These are phyloP conservation scores for Ophonus ardosiacus DNA, from an alignment of 2,888 invertebrate species.

Conservation along the genomic window DNA sequence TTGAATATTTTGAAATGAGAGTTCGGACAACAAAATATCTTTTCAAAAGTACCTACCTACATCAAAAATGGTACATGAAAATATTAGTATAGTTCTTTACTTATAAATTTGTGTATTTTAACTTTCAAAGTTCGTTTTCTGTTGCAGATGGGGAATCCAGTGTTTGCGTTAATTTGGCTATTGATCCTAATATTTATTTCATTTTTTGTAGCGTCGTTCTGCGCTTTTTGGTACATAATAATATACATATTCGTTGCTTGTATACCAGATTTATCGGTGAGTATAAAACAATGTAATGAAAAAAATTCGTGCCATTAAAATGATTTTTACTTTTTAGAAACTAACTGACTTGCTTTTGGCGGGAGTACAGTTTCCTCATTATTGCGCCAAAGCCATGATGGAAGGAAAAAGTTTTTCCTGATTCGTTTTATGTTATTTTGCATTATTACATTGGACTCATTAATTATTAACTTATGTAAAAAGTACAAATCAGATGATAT, in stretches of 20 bases:
- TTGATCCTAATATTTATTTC: constrained; percentile 83
- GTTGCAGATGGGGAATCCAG: constrained; percentile 81
- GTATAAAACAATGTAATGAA: constrained; percentile 70
- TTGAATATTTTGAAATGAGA: too few relatives aligned
- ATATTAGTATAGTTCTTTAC: background rate
- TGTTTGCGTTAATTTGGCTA: constrained; percentile 85
- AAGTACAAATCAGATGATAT: constrained; percentile 45
- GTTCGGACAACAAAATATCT: too few relatives aligned
- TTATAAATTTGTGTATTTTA: background rate
- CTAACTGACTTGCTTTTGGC: constrained; percentile 58
- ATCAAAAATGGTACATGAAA: too few relatives aligned
- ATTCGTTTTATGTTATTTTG: constrained; percentile 31
- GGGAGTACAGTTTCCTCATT: constrained; percentile 64
- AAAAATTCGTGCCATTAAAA: constrained; percentile 33
- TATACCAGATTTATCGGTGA: constrained; percentile 83
- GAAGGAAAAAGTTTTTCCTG: constrained; percentile 55
- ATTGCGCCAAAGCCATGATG: constrained; percentile 53
- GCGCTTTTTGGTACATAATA: constrained; percentile 84
- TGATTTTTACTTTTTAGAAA: constrained; percentile 68
- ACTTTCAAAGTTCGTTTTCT: constrained; percentile 27
- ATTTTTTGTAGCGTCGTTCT: constrained; percentile 83
- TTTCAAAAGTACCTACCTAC: too few relatives aligned
- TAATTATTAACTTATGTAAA: constrained; percentile 44
- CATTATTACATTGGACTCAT: constrained; percentile 42
- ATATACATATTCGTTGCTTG: constrained; percentile 84